Conservation (phyloP, 92 coral and sea anemone species). For the Umimayanthus chanpuru region DNA sequence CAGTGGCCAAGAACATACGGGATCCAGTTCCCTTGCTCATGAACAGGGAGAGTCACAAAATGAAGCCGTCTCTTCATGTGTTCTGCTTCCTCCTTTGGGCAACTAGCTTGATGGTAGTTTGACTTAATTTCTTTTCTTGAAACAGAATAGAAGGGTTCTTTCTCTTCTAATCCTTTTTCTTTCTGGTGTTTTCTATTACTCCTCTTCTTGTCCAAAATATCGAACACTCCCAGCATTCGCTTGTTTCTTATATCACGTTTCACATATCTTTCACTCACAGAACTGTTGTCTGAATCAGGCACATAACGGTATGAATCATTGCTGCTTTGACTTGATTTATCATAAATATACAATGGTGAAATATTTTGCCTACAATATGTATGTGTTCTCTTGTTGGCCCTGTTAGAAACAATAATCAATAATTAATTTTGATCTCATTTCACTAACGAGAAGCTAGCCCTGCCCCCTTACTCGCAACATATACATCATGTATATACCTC, state of each 20-base stretch:
- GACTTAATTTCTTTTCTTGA: slow-evolving; percentile 33
- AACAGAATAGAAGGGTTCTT: slow-evolving; percentile 53
- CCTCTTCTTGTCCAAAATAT: slow-evolving; percentile 12
- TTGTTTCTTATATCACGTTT: not conserved
- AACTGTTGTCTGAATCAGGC: not conserved
- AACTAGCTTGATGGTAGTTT: not conserved
- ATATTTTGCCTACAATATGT: not conserved
- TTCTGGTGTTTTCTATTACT: not conserved
- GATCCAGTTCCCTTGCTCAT: slow-evolving; percentile 91
- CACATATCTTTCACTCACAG: not conserved
- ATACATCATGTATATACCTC: too few relatives aligned
- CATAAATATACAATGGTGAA: not conserved
- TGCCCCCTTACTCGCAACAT: too few relatives aligned
- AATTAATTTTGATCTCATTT: not conserved
- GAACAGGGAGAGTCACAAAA: slow-evolving; percentile 81
- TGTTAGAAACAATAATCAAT: not conserved
- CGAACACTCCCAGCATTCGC: slow-evolving; percentile 45
- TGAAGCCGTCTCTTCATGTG: slow-evolving; percentile 86
- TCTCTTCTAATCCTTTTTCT: slow-evolving; percentile 39
- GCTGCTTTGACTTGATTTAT: not conserved
- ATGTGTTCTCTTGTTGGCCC: slow-evolving; percentile 11
- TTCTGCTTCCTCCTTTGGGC: slow-evolving; percentile 50
- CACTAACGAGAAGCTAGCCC: not conserved
- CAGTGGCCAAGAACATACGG: slow-evolving; percentile 91
- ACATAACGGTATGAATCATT: not conserved